Base-by-base conservation (phyloP, 2,888 invertebrate species). In the Galeopsomyia nigrocyanea region DNA sequence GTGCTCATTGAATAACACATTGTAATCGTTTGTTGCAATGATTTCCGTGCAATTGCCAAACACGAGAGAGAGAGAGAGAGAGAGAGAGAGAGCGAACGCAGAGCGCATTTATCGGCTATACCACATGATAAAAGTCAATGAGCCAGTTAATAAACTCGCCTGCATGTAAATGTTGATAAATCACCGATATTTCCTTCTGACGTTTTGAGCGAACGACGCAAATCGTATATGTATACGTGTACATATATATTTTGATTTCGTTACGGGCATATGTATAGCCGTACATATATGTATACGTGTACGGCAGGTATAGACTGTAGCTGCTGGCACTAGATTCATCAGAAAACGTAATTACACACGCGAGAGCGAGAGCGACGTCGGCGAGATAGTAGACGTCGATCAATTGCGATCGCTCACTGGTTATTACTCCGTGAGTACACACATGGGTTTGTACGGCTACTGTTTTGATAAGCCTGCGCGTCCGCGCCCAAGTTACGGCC, bases 321-420 rank as follows among this genome's bases (percentile, higher is more conserved):
- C 10, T 39, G 39, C 39, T 58, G 10, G 39, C 7, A 17, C 49
- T 73, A 61, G 50, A 69, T 65, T 51, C 57, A 62, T 67, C 62
- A 66, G 57, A 26, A 73, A 70, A 69, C 62, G 62, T 66, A 73
- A 73, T 73, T 73, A 73, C 70, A 49, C 46, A 39, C 31, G 39
- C 2, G 39, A 39, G 39, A 39, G 39, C 5, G 39, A 39, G 39
- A 62, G 56, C 65, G 50, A 61, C 61, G 51, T 68, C 55, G 65
- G 60, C 58, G 57, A 57, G 68, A 73, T 68, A 69, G 66, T 50
- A 66, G 66, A 55, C 70, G 70, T 58, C 73, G 70, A 73, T 73
- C 73, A 73, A 73, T 73, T 66, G 66, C 70, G 65, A 72, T 68
- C 55, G 39, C 26, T 56, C 50, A 39, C 51, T 58, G 62, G 66